A percentile compares a stretch with the other conserved stretches of the same genome.
phyloP scores from a whole-genome alignment of 2,888 invertebrate species.

The Andrena bicolor region DNA sequence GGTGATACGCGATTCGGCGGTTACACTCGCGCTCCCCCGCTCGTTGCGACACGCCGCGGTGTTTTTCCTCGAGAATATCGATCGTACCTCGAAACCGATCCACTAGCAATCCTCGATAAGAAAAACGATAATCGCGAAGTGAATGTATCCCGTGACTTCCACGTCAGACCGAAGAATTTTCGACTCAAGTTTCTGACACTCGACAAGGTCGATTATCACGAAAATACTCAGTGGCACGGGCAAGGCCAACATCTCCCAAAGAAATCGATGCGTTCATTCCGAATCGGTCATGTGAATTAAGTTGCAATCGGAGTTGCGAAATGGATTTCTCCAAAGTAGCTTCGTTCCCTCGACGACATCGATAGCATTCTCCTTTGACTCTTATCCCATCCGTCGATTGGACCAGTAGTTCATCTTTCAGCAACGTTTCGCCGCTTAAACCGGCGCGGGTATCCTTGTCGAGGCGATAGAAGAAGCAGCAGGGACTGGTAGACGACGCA shows the following conservation, averaged over 20 bases:
- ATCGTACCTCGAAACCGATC: neutral
- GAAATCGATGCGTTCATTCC: too few relatives aligned
- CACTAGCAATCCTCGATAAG: neutral
- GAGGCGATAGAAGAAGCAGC: slow-evolving; percentile 30
- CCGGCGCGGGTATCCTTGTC: slow-evolving; percentile 9
- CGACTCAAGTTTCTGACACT: too few relatives aligned
- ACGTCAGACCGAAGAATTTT: too few relatives aligned
- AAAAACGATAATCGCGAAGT: neutral
- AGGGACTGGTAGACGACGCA: slow-evolving; percentile 41
- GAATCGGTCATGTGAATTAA: too few relatives aligned
- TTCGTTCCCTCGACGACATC: neutral
- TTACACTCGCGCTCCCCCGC: neutral
- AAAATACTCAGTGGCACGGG: too few relatives aligned
- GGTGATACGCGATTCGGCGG: slow-evolving; percentile 9
- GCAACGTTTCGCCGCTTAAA: slow-evolving; percentile 7
- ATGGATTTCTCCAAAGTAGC: too few relatives aligned
- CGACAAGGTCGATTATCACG: too few relatives aligned
- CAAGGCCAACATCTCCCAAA: too few relatives aligned
- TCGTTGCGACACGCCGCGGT: neutral
- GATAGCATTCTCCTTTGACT: neutral
- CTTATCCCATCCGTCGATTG: slow-evolving; percentile 3
- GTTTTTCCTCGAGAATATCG: neutral
- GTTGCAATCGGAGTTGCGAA: too few relatives aligned
- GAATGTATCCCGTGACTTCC: too few relatives aligned
- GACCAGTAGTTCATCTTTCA: slow-evolving; percentile 9